phyloP scores from a whole-genome alignment of 2,888 invertebrate species.

The Ophion obscuratus region DNA sequence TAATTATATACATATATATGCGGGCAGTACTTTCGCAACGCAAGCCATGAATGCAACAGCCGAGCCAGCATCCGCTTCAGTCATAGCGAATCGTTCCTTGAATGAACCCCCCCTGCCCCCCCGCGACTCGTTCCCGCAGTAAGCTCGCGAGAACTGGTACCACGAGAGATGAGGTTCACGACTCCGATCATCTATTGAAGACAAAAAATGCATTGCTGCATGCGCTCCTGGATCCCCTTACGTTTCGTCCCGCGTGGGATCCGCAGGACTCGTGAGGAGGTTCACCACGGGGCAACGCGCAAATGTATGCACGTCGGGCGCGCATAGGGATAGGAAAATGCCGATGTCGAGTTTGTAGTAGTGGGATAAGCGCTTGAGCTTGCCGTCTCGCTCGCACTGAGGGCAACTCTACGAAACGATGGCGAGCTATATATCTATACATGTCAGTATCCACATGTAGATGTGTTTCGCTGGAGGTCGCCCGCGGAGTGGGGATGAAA shows the following conservation, averaged over 20 bases:
- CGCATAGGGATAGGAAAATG: slow-evolving; percentile 25
- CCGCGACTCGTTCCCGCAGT: background rate
- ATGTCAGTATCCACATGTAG: slow-evolving; percentile 8
- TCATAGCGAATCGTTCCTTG: slow-evolving; percentile 65
- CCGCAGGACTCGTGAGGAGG: background rate
- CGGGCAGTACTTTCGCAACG: slow-evolving; percentile 42
- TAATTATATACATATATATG: slow-evolving; percentile 45
- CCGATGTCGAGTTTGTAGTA: slow-evolving; percentile 22
- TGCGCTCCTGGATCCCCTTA: background rate
- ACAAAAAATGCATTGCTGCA: slow-evolving; percentile 19
- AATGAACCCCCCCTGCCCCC: slow-evolving; percentile 57
- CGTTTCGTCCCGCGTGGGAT: background rate
- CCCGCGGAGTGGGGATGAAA: slow-evolving; percentile 76
- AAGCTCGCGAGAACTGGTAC: slow-evolving; percentile 54
- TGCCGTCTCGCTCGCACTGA: slow-evolving; percentile 36
- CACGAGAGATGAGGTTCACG: slow-evolving; percentile 45
- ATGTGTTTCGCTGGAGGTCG: slow-evolving; percentile 16
- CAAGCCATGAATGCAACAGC: slow-evolving; percentile 61
- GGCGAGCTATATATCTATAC: slow-evolving; percentile 9
- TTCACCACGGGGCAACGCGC: slow-evolving; percentile 18
- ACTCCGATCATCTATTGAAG: slow-evolving; percentile 55
- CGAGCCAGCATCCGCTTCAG: slow-evolving; percentile 63
- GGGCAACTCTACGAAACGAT: slow-evolving; percentile 4
- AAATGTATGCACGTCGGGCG: background rate
- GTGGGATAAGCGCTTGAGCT: slow-evolving; percentile 46